phyloP scores from a whole-genome alignment of 2,113 vertebrate species.

The Eclectus roratus region DNA sequence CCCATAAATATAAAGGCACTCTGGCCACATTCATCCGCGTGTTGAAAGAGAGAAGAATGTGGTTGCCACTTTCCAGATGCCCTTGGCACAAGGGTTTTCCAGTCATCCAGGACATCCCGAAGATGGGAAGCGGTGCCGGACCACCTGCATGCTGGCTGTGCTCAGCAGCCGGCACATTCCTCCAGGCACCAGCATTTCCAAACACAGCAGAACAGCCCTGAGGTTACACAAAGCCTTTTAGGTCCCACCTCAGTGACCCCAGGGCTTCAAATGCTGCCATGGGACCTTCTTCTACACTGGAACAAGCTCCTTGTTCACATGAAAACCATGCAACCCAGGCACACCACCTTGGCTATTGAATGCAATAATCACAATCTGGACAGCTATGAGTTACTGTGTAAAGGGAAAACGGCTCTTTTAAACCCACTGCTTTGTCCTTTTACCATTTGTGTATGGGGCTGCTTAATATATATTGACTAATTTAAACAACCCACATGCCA shows the following conservation, averaged over 20 bases:
- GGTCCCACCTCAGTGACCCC: neutral
- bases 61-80: conserved; percentile 13
- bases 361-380: neutral
- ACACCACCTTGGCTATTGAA: neutral
- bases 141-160: neutral
- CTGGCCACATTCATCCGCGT: neutral
- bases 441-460: neutral
- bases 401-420: neutral
- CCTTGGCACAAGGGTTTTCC: conserved; percentile 24
- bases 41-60: neutral
- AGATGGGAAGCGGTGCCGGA: neutral
- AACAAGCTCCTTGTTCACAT: neutral
- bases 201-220: neutral
- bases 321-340: neutral
- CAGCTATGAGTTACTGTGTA: neutral
- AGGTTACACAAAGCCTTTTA: neutral
- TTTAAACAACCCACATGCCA: neutral
- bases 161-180: rapidly evolving
- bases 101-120: neutral
- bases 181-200: neutral
- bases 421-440: neutral
- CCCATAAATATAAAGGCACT: neutral
- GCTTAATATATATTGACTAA: neutral
- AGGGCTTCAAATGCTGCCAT: neutral
- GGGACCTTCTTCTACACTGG: neutral